Evolutionary conservation across 2,113 vertebrate species (phyloP), one percentile per base, ranked within the genome.

Genomic region (Corythornis madagascariensis): DNA sequence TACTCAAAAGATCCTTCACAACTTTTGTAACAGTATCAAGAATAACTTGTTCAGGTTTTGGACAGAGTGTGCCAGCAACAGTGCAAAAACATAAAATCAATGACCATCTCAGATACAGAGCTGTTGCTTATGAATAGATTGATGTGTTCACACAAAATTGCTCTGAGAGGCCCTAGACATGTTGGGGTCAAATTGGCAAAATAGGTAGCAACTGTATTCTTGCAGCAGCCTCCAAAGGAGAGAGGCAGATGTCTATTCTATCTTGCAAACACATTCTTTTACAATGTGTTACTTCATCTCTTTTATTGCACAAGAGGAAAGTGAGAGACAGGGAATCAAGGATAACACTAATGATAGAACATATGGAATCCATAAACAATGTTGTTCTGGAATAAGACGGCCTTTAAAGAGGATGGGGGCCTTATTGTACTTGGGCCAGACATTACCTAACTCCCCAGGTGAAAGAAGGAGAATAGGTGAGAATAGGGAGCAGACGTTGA

Each of bases 361-460:
- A 95, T 91, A 93, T 94, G 95, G 95, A 96, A 94, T 61, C 84
- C 80, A 96, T 96, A 95, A 96, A 96, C 94, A 93, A 86, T 42
- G 33, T 82, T 96, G 94, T 94, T 88, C 85, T 88, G 77, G 88
- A 86, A 64, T 88, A 88, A 89, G 79, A 83, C 69, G n/a, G 69
- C 65, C 82, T 90, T 91, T 88, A 89, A 92, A 93, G 56, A 31
- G 57, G 85, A 65, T 0, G 21, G 72, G 20, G 9, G 35, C 60
- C 45, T 56, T 71, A 57, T 19, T 94, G 88, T 88, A 64, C 48
- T 91, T 86, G 64, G 45, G 85, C 85, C 92, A 96, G 91, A 86
- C 92, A 92, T 96, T 93, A 92, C 85, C 87, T 90, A 96, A 94
- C 80, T 94, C 43, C 35, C 88, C 91, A 94, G 91, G 94, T 96